These are phyloP conservation scores for Lepas anatifera DNA, from an alignment of 2,888 invertebrate genomes.

Conservation along the genomic window DNA sequence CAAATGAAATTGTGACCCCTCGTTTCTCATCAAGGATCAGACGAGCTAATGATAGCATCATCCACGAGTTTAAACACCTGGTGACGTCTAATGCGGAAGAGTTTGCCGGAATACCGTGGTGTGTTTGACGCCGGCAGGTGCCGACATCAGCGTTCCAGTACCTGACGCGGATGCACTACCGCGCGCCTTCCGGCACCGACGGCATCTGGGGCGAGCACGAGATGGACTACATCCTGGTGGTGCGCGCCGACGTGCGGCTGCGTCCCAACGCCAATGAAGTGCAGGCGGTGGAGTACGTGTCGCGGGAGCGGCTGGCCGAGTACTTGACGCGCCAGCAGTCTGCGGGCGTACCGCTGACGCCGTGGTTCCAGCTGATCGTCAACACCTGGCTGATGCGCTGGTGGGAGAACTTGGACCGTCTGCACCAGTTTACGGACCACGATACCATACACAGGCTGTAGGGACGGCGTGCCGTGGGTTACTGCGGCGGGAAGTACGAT, in stretches of 20 bases:
- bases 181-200: slow-evolving; percentile 41
- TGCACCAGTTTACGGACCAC: slow-evolving; percentile 38
- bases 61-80: no score
- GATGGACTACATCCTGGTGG: slow-evolving; percentile 86
- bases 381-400: slow-evolving; percentile 66
- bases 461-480: no score
- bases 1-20: no score
- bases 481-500: no score
- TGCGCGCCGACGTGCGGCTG: slow-evolving; percentile 56
- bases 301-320: slow-evolving; percentile 51
- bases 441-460: slow-evolving; percentile 14
- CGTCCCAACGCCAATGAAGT: slow-evolving; percentile 80
- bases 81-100: no score
- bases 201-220: slow-evolving; percentile 87
- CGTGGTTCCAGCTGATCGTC: slow-evolving; percentile 84
- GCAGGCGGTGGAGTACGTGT: slow-evolving; percentile 60
- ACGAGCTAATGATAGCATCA: no score
- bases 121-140: slow-evolving; percentile 14
- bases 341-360: slow-evolving; percentile 54
- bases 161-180: slow-evolving; percentile 81
- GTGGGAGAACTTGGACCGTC: slow-evolving; percentile 78
- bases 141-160: slow-evolving; percentile 49
- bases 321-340: slow-evolving; percentile 47
- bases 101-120: not conserved
- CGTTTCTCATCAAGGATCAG: no score